Evolutionary conservation across 2,888 invertebrate species (phyloP), one percentile per base, ranked within the genome.

Genomic region (Calliscelio sp.): DNA sequence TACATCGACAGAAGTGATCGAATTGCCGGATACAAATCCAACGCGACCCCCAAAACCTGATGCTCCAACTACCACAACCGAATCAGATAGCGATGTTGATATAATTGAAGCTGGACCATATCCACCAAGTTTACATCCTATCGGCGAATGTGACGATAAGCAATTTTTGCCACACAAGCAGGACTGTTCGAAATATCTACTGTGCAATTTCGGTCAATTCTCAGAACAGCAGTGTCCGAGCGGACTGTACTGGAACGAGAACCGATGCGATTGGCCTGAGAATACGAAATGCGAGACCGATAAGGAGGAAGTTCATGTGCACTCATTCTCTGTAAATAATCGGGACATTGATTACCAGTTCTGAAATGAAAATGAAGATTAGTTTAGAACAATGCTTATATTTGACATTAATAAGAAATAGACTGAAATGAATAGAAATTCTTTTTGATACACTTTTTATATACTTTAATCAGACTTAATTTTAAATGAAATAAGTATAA

Each of bases 201-300:
- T 97, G 8, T 98, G 98, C 89, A 95, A 97, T 71, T 96, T 96
- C 89, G 97, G 96, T 20, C 93, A 95, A 65, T 94, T 96, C 24
- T 94, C 95, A 44, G 94, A 96, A 83, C 95, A 97, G 86, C 93
- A 94, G 2, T 98, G 98, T 90, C 97, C 97, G 0, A 93, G 94
- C 16, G 96, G 96, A 0, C 94, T 97, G 0, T 95, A 95, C 87
- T 98, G 97, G 97, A 97, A 97, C 91, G 94, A 95, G 92, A 95
- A 96, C 87, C 96, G 96, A 88, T 97, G 97, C 87, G 97, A 97
- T 90, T 96, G 96, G 96, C 97, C 97, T 0, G 95, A 95, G 86
- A 97, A 96, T 89, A 94, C 96, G 0, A 94, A 94, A 24, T 97
- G 97, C 87, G 87, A 88, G 14, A 86, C 63, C 11, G 68, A 78